Percentiles rank a stretch among this genome's conserved stretches.
Evolutionary conservation across 2,113 vertebrate species (phyloP).

Genomic region (Sinosuthora webbiana): DNA sequence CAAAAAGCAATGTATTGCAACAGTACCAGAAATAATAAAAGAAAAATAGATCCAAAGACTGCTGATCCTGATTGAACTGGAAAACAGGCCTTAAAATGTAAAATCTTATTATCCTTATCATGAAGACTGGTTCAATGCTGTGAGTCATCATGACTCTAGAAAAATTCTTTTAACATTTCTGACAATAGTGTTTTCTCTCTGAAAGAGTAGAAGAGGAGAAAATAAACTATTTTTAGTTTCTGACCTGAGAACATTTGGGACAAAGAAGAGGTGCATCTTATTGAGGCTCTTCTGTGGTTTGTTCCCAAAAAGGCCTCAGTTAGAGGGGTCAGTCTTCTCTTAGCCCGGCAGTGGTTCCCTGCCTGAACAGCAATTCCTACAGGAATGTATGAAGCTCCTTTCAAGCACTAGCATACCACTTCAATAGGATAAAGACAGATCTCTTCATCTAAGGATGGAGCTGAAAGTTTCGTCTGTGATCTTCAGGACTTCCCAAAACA

Average conservation of each 20-base stretch:
- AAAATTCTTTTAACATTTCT: conserved; percentile 21
- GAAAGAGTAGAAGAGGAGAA: neutral
- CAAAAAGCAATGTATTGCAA: neutral
- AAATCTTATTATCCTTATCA: neutral
- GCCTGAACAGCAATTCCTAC: neutral
- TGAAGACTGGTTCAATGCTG: neutral
- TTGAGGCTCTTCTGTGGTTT: neutral
- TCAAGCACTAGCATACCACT: neutral
- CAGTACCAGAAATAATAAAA: neutral
- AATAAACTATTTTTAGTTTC: conserved; percentile 16
- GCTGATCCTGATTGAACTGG: neutral
- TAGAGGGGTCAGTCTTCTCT: neutral
- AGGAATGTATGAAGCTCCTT: neutral
- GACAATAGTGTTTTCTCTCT: neutral
- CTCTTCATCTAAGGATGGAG: neutral
- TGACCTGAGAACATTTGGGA: neutral
- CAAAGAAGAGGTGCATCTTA: neutral
- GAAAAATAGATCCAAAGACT: neutral
- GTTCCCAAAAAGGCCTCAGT: neutral
- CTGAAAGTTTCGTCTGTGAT: neutral
- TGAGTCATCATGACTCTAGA: conserved; percentile 26
- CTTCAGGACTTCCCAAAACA: neutral
- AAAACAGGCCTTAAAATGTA: neutral
- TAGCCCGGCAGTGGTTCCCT: fast-evolving
- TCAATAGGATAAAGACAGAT: neutral